Percentiles rank a stretch among this genome's conserved stretches.
Evolutionary conservation across 2,113 vertebrate species (phyloP).

Genomic region (Dipodomys ordii): DNA sequence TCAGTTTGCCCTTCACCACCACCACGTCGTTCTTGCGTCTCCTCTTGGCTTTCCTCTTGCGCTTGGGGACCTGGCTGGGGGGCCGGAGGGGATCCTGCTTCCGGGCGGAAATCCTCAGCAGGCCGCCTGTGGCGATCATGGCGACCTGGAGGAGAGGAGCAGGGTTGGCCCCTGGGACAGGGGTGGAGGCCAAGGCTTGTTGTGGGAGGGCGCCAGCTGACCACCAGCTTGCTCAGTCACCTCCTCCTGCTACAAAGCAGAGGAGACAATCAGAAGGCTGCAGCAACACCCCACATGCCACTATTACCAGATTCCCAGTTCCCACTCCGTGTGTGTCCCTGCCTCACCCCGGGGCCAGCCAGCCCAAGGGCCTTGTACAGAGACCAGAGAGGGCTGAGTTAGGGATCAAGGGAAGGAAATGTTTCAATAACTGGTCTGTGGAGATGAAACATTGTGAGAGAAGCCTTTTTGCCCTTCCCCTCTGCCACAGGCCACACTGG

Average conservation of each 20-base stretch:
- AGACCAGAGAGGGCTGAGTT: not conserved
- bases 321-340: not conserved
- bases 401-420: not conserved
- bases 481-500: too few relatives aligned
- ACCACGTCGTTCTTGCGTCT: constrained; percentile 96
- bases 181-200: not conserved
- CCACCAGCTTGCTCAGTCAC: constrained; percentile 69
- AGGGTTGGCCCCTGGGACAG: not conserved
- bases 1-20: constrained; percentile 96
- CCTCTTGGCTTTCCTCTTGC: constrained; percentile 93
- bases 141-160: constrained; percentile 73
- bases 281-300: not conserved
- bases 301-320: not conserved
- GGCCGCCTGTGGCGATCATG: constrained; percentile 98
- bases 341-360: not conserved
- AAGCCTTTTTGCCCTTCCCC: not conserved
- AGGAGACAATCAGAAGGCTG: constrained; percentile 73
- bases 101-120: constrained; percentile 95
- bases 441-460: not conserved
- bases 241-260: constrained; percentile 83
- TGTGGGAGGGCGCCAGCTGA: constrained; percentile 49
- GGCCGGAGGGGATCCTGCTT: constrained; percentile 94
- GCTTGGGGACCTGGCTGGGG: constrained; percentile 89
- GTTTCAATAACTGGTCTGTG: not conserved
- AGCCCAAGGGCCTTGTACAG: not conserved